Conservation (phyloP, 2,888 invertebrate species). For the Onchidella celtica region DNA sequence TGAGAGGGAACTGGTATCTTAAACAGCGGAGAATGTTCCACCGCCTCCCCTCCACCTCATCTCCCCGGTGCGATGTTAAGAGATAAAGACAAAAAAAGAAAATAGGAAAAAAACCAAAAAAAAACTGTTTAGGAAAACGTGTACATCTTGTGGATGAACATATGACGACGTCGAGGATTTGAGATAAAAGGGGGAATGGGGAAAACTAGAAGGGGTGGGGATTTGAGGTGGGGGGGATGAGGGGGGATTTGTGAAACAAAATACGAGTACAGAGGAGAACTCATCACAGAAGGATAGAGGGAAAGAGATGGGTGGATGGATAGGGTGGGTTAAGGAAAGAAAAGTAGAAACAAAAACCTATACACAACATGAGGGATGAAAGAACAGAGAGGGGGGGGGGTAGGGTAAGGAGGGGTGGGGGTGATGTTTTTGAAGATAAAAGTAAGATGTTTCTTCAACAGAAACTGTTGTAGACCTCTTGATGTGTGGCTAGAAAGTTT, state of each 20-base stretch:
- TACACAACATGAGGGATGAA: neutral
- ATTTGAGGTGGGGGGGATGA: neutral
- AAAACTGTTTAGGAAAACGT: too few relatives aligned
- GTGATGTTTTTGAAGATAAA: neutral
- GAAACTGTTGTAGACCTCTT: too few relatives aligned
- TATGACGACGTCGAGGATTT: too few relatives aligned
- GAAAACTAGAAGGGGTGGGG: too few relatives aligned
- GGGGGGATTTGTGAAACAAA: neutral
- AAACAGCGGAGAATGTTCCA: constrained; percentile 4
- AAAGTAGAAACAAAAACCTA: constrained; percentile 8
- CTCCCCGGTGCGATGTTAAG: too few relatives aligned
- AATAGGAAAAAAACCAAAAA: neutral
- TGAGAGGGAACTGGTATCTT: constrained; percentile 14
- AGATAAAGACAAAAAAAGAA: neutral
- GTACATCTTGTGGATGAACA: too few relatives aligned
- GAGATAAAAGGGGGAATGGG: neutral
- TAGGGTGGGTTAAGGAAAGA: neutral
- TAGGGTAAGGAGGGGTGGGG: neutral
- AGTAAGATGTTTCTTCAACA: neutral
- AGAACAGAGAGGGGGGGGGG: neutral
- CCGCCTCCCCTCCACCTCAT: neutral
- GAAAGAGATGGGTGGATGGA: neutral
- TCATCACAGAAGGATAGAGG: neutral
- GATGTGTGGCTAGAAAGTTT: too few relatives aligned
- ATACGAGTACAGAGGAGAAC: constrained; percentile 5